These are phyloP conservation scores for Delphinus delphis DNA, from an alignment of 2,113 vertebrate species.

Conservation along the genomic window DNA sequence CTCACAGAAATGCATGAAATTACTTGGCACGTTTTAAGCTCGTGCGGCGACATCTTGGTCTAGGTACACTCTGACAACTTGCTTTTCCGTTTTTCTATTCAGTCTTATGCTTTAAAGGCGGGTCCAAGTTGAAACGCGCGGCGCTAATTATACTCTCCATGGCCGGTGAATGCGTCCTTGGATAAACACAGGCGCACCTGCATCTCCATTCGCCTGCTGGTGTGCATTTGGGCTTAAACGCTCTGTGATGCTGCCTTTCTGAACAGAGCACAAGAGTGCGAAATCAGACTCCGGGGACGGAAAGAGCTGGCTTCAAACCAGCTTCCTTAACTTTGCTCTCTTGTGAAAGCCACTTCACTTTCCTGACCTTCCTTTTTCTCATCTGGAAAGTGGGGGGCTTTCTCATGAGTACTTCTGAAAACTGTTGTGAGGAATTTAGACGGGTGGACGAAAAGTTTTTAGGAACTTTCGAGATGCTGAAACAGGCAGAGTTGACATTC, in stretches of 20 bases:
- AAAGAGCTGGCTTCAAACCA: neutral
- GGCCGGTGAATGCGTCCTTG: neutral
- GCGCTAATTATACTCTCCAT: too few relatives aligned
- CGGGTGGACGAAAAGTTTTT: rapidly evolving
- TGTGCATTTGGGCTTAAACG: neutral
- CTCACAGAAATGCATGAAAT: neutral
- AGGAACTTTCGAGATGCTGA: neutral
- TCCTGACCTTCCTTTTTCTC: neutral
- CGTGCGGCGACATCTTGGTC: neutral
- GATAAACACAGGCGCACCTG: rapidly evolving
- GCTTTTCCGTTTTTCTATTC: neutral
- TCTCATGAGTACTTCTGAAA: neutral
- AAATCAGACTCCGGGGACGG: neutral
- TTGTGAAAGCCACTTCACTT: too few relatives aligned
- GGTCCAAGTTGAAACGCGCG: neutral
- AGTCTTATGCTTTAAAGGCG: neutral
- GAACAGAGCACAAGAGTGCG: too few relatives aligned
- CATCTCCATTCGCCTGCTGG: too few relatives aligned
- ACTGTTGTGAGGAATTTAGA: too few relatives aligned
- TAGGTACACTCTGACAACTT: too few relatives aligned
- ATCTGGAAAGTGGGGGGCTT: neutral
- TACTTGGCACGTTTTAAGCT: neutral
- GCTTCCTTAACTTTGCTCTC: neutral
- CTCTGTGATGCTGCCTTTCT: too few relatives aligned
- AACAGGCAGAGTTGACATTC: neutral